Percentiles rank a stretch among this genome's conserved stretches.
These are phyloP conservation scores for Eretmocerus hayati DNA, from an alignment of 2,888 invertebrate species.

Conservation along the genomic window DNA sequence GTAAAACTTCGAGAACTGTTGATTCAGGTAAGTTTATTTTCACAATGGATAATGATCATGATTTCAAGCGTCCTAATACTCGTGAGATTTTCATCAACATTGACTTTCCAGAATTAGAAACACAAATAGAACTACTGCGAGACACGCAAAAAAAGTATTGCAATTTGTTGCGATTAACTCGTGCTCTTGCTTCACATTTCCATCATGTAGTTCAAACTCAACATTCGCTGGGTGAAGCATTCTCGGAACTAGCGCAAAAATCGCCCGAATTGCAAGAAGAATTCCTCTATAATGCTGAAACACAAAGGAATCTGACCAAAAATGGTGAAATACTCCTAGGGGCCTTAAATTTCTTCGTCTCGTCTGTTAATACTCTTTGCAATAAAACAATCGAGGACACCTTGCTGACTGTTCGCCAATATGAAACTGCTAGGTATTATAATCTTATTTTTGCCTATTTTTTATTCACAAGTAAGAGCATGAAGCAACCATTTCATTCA, in stretches of 20 bases:
- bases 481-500: neutral
- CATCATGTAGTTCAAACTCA: constrained; percentile 79
- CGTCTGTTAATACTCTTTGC: constrained; percentile 90
- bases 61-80: too few species aligned
- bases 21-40: constrained; percentile 60
- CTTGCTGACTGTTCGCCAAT: constrained; percentile 66
- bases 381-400: constrained; percentile 98
- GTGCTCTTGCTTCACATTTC: constrained; percentile 81
- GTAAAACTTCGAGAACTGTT: constrained; percentile 85
- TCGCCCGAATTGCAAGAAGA: constrained; percentile 92
- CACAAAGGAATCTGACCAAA: constrained; percentile 84
- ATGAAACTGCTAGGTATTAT: constrained; percentile 65
- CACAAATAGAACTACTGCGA: constrained; percentile 84
- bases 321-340: constrained; percentile 89
- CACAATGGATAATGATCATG: too few species aligned
- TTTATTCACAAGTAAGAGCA: too few species aligned
- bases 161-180: constrained; percentile 77
- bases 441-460: too few species aligned
- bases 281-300: constrained; percentile 92
- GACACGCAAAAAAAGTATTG: constrained; percentile 92
- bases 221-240: constrained; percentile 85
- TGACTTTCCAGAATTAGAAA: constrained; percentile 89
- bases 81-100: too few species aligned
- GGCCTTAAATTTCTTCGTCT: constrained; percentile 94
- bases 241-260: constrained; percentile 92